Evolutionary conservation across 92 coral and sea anemone species (phyloP).

Genomic region (Palythoa grandiflora): DNA sequence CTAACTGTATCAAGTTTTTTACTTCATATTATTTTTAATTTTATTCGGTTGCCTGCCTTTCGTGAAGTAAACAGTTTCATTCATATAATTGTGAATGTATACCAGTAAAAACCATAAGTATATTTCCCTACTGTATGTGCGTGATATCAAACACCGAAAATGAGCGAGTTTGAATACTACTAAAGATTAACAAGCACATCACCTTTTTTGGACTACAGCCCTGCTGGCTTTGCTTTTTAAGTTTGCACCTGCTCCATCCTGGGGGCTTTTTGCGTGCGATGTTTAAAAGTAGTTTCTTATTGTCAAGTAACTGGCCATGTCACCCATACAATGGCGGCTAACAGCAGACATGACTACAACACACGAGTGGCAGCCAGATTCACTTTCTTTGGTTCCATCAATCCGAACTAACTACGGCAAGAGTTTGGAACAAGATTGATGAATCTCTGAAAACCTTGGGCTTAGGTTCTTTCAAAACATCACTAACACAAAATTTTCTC

Average conservation of each 20-base stretch:
- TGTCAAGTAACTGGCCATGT: constrained; percentile 59
- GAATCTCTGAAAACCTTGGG: no score
- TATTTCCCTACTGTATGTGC: background rate
- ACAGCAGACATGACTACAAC: no score
- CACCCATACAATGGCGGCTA: constrained; percentile 67
- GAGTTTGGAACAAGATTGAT: no score
- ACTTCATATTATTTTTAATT: background rate
- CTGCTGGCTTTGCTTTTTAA: constrained; percentile 44
- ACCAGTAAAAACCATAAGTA: background rate
- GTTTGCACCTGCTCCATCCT: constrained; percentile 65
- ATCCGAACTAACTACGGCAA: no score
- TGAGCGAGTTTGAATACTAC: background rate
- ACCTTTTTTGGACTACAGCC: background rate
- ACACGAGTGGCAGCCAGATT: no score
- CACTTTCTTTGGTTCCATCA: no score
- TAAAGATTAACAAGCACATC: background rate
- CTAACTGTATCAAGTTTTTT: background rate
- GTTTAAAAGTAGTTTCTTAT: constrained; percentile 62
- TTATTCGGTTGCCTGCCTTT: background rate
- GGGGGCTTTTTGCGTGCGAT: constrained; percentile 66
- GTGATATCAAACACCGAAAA: background rate
- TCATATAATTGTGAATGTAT: background rate
- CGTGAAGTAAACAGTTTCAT: background rate
- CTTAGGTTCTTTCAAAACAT: no score
- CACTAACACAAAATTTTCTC: no score